phyloP scores from a whole-genome alignment of 2,113 vertebrate species.

The Silurus meridionalis region DNA sequence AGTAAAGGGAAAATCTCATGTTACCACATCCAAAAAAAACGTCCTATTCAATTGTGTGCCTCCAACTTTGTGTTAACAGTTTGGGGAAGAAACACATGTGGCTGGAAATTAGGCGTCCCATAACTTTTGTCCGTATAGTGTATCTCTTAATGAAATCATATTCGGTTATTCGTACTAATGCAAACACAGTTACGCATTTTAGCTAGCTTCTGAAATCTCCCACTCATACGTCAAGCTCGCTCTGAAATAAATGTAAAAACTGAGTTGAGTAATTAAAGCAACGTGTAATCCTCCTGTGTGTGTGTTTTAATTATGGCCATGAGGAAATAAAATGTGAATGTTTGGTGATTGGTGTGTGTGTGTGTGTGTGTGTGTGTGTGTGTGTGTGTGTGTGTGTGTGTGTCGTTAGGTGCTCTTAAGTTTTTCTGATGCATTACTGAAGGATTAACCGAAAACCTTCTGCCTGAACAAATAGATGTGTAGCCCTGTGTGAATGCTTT shows the following conservation, averaged over 20 bases:
- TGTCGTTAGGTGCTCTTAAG: constrained; percentile 36
- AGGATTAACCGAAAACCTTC: constrained; percentile 52
- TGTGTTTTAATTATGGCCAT: neutral
- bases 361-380: neutral
- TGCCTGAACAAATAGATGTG: constrained; percentile 57
- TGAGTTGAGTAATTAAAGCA: neutral
- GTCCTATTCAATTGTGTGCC: no score
- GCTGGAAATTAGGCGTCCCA: no score
- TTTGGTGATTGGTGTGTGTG: neutral
- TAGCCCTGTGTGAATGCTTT: constrained; percentile 56
- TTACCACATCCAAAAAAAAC: no score
- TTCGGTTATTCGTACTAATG: neutral
- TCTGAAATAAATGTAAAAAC: neutral
- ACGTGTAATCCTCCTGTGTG: neutral
- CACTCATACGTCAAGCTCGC: neutral
- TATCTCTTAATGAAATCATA: no score
- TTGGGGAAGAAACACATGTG: no score
- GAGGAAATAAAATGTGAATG: neutral
- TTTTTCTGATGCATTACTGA: constrained; percentile 49
- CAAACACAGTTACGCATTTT: neutral
- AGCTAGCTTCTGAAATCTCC: neutral
- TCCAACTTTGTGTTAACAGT: no score
- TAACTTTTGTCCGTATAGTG: no score
- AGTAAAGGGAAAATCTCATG: no score
- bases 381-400: constrained; percentile 2